Base-by-base conservation (phyloP, 1,140 invertebrate genomes). In the Limonius californicus region DNA sequence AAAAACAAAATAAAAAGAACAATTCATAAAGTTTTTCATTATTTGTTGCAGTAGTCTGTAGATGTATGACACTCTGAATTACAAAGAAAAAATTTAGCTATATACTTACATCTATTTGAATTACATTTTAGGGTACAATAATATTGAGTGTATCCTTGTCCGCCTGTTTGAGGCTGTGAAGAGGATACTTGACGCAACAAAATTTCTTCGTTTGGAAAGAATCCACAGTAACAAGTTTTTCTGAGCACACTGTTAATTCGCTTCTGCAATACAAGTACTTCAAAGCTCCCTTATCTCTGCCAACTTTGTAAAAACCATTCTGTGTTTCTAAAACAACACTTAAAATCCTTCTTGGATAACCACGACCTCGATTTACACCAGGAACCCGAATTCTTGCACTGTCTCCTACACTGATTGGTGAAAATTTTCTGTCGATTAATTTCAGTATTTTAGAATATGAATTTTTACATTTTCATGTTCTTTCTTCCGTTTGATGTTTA, bases 301-400 rank as follows among this genome's bases (percentile, higher is more conserved):
- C 54, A 6, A 57, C 11, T 21, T 57, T 9, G 32, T 57, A 39
- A 18, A 57, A 57, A 9, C n/a, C n/a, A n/a, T n/a, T n/a, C n/a
- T n/a, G n/a, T n/a, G n/a, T n/a, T n/a, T n/a, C n/a, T n/a, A n/a
- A 18, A 7, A 42, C 55, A 43, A 43, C 39, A 14, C 14, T 16
- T 9, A 56, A 35, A 57, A 57, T 42, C 14, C 39, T 32, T 57
- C 14, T 57, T 16, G 39, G 39, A 21, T 57, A 30, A 39, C n/a
- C 20, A 8, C 18, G 6, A 39, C 9, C 55, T 39, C 55, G 6
- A 12, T 57, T 35, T 9, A 57, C 18, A 21, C 9, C n/a, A n/a
- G n/a, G n/a, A n/a, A n/a, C n/a, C n/a, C n/a, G n/a, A n/a, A n/a
- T n/a, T n/a, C n/a, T n/a, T n/a, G n/a, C n/a, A n/a, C n/a, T n/a